Conservation (phyloP, 1,140 invertebrate species). For the Sinella curviseta region DNA sequence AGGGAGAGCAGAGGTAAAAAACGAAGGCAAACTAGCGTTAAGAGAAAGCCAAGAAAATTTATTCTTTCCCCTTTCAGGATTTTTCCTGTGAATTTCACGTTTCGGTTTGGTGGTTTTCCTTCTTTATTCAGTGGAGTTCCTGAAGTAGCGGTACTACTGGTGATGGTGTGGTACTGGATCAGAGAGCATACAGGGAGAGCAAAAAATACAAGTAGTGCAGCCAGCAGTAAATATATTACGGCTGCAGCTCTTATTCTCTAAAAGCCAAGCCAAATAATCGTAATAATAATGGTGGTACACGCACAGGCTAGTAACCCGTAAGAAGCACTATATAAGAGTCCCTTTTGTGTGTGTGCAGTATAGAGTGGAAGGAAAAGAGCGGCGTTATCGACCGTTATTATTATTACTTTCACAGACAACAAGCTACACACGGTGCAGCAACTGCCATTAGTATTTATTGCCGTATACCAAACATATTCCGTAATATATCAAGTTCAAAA, state of each 20-base stretch:
- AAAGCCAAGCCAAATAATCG: neutral
- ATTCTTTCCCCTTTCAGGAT: neutral
- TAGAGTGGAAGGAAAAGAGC: too few species aligned
- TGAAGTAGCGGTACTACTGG: too few species aligned
- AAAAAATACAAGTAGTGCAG: neutral
- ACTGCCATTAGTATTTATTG: neutral
- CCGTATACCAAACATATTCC: neutral
- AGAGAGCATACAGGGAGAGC: neutral
- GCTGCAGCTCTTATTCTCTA: too few species aligned
- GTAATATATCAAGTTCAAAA: too few species aligned
- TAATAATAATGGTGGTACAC: too few species aligned
- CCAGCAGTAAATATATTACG: neutral
- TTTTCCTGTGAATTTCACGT: conserved; percentile 18
- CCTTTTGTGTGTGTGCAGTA: too few species aligned
- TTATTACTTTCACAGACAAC: neutral
- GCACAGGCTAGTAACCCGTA: neutral
- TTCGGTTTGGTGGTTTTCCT: conserved; percentile 10
- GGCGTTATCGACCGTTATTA: too few species aligned
- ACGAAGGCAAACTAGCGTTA: neutral
- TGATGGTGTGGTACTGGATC: neutral
- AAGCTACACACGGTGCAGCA: neutral
- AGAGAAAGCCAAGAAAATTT: conserved; percentile 14
- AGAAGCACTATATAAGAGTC: too few species aligned
- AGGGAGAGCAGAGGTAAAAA: neutral
- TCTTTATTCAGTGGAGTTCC: neutral